Conservation (phyloP, 2,888 invertebrate genomes). For the Oithona nana region DNA sequence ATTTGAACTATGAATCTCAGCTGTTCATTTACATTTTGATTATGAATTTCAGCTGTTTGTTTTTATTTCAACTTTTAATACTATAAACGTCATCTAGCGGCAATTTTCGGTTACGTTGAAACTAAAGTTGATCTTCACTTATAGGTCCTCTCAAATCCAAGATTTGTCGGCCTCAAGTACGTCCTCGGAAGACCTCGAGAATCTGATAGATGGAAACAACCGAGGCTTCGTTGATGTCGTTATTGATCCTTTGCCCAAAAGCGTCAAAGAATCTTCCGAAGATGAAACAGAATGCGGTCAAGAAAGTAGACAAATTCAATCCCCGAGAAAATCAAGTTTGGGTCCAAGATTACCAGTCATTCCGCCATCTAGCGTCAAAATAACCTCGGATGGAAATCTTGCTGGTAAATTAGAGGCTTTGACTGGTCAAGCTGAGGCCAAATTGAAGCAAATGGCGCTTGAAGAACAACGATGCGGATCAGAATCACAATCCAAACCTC, state of each 20-base stretch:
- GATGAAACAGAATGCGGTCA: not conserved
- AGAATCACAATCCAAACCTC: not conserved
- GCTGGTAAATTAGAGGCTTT: conserved; percentile 10
- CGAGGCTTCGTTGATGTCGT: conserved; percentile 14
- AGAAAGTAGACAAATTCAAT: not conserved
- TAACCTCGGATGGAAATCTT: conserved; percentile 13
- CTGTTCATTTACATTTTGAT: too few relatives aligned
- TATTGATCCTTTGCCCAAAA: conserved; percentile 13
- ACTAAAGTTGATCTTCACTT: too few relatives aligned
- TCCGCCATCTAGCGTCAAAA: conserved; percentile 7
- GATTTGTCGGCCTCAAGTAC: not conserved
- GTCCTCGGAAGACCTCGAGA: conserved; percentile 10
- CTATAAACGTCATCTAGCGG: too few relatives aligned
- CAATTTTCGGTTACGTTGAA: too few relatives aligned
- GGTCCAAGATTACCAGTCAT: conserved; percentile 1
- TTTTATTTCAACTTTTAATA: too few relatives aligned
- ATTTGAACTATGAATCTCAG: too few relatives aligned
- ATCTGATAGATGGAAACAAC: not conserved
- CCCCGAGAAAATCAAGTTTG: not conserved
- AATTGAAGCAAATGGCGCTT: not conserved
- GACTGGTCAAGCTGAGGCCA: conserved; percentile 3
- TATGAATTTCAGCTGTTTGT: too few relatives aligned
- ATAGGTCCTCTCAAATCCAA: too few relatives aligned
- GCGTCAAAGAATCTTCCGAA: not conserved
- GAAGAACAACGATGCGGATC: not conserved